Evolutionary conservation across 2,888 invertebrate species (phyloP), one percentile per base, ranked within the genome.

Genomic region (Nomada ruficornis): DNA sequence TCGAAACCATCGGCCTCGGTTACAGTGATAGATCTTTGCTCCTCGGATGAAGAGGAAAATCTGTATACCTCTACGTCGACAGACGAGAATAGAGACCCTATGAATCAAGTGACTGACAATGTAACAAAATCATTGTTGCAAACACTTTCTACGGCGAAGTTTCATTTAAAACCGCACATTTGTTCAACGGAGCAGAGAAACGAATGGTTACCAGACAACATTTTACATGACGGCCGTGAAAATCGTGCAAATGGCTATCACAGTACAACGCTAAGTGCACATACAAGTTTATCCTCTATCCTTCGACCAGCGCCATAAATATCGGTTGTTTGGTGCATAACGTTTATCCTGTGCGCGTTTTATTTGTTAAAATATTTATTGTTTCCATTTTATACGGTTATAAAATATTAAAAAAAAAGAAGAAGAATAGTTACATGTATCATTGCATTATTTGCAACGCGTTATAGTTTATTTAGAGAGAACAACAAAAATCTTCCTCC

Each of bases 11-110:
- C 82, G 2, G 79, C 82, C 47, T 62, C 86, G 13, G 88, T 93
- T 42, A 84, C 90, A n/a, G 63, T 90, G 23, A 96, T 96, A 88
- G 96, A 96, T 91, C 94, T 96, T 91, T 96, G 96, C 92, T 96
- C 95, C 10, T 95, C 96, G 1, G 96, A 96, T 77, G 96, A 96
- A 87, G 96, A 96, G 81, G 93, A 91, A 20, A 91, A 91, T 86
- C 88, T 93, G 59, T 92, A 92, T 90, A 74, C 7, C 23, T 70
- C 70, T 36, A 54, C 67, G 7, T 79, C 88, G 0, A 85, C 88
- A 13, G 91, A 93, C 69, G 91, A 93, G 75, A 93, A 92, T 75
- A 83, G 83, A 57, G 90, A 93, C 85, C 91, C 92, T 0, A 54
- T 85, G 77, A 82, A 70, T 9, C 54, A n/a, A 9, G 54, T 75